phyloP scores from a whole-genome alignment of 1,140 invertebrate genomes.

The Hylaeus volcanicus region DNA sequence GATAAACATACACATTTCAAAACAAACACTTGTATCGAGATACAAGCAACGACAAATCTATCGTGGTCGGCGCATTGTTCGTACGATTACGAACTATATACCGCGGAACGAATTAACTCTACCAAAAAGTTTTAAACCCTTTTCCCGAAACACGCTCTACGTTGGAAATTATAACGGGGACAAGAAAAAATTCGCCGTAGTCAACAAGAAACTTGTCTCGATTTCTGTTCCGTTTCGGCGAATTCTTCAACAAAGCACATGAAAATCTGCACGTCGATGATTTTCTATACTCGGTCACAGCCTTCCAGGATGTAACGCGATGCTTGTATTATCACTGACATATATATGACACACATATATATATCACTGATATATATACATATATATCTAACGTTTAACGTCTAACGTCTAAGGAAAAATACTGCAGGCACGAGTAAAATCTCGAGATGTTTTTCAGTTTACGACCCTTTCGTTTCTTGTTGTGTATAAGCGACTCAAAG shows the following conservation, averaged over 20 bases:
- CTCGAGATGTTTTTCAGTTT: conserved; percentile 7
- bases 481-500: background rate
- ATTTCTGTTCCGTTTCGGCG: conserved; percentile 35
- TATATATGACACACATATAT: no score
- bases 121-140: background rate
- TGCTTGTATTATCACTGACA: conserved; percentile 53
- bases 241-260: conserved; percentile 36
- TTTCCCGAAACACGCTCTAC: background rate
- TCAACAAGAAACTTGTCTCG: conserved; percentile 30
- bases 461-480: background rate
- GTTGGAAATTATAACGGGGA: background rate
- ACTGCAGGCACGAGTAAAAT: conserved; percentile 35
- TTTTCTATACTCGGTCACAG: conserved; percentile 68
- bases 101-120: no score
- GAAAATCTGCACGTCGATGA: conserved; percentile 33
- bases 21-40: no score
- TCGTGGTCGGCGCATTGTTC: no score
- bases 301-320: conserved; percentile 67
- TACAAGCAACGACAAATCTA: background rate
- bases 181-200: background rate
- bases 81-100: no score
- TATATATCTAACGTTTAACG: no score
- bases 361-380: no score
- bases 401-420: conserved; percentile 55
- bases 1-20: background rate